These are phyloP conservation scores for Brachyhypopomus gauderio DNA, from an alignment of 2,113 vertebrate species.

Conservation along the genomic window DNA sequence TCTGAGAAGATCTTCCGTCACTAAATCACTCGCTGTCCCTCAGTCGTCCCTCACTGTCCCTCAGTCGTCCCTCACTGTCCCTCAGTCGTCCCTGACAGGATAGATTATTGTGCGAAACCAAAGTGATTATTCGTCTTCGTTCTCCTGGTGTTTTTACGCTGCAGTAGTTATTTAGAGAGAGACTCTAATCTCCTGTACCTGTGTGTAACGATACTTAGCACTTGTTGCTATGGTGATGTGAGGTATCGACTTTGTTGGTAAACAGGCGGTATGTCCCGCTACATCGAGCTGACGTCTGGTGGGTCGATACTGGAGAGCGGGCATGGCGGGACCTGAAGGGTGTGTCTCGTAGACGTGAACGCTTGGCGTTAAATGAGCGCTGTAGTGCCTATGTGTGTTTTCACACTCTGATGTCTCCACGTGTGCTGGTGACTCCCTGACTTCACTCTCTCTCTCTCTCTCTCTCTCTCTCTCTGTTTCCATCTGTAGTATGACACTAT, in stretches of 20 bases:
- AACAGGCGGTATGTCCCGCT: constrained; percentile 15
- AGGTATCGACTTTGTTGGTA: constrained; percentile 19
- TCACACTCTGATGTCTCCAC: neutral
- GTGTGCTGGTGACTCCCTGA: neutral
- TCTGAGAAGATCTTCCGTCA: constrained; percentile 3
- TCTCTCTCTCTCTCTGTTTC: neutral
- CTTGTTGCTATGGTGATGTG: constrained; percentile 36
- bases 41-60: too few species aligned
- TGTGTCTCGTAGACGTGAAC: neutral
- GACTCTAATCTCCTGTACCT: neutral
- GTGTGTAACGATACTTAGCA: neutral
- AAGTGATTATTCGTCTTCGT: too few species aligned
- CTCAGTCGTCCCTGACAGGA: neutral
- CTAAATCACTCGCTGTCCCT: neutral
- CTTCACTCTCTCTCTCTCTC: neutral
- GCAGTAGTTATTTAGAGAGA: neutral
- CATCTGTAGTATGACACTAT: neutral
- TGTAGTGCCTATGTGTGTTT: neutral
- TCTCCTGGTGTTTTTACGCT: neutral
- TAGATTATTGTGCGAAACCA: neutral
- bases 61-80: too few species aligned
- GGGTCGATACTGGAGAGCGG: neutral
- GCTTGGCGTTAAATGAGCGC: neutral
- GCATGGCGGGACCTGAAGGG: neutral
- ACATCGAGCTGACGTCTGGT: neutral